Percentiles rank a stretch among this genome's conserved stretches.
These are phyloP conservation scores for Saccostrea glomerata DNA, from an alignment of 1,140 invertebrate genomes.

Conservation along the genomic window DNA sequence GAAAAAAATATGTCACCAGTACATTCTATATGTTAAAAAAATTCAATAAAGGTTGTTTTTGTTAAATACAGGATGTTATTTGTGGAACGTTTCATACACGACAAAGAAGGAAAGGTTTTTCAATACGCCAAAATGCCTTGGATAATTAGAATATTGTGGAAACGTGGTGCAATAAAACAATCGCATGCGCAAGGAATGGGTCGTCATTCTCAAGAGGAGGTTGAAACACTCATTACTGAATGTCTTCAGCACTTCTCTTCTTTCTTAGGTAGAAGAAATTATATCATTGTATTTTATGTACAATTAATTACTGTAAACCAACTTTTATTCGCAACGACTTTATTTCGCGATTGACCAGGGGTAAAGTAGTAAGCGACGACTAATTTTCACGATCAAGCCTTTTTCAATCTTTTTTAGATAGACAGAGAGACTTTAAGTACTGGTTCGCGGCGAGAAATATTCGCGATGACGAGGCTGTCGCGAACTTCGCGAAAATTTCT, in stretches of 20 bases:
- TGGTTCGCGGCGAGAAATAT: too few relatives aligned
- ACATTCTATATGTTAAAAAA: neutral
- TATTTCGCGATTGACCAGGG: too few relatives aligned
- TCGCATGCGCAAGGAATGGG: conserved; percentile 32
- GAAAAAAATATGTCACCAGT: neutral
- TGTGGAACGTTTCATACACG: conserved; percentile 20
- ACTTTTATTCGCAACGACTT: too few relatives aligned
- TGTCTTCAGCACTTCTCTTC: conserved; percentile 17
- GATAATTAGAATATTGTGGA: neutral
- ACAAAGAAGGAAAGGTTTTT: neutral
- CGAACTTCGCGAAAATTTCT: too few relatives aligned
- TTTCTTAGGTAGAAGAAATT: conserved; percentile 31
- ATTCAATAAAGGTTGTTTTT: neutral
- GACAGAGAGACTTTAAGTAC: too few relatives aligned
- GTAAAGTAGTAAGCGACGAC: too few relatives aligned
- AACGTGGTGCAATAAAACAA: neutral
- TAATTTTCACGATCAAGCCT: too few relatives aligned
- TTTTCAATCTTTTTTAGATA: too few relatives aligned
- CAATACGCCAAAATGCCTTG: neutral
- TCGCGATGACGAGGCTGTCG: too few relatives aligned
- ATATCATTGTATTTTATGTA: too few relatives aligned
- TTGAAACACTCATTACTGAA: neutral
- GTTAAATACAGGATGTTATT: neutral
- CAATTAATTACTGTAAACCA: too few relatives aligned
- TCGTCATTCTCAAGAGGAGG: conserved; percentile 40